Base-by-base conservation (phyloP, 1,140 invertebrate genomes). In the Pemphigus obesinymphae region DNA sequence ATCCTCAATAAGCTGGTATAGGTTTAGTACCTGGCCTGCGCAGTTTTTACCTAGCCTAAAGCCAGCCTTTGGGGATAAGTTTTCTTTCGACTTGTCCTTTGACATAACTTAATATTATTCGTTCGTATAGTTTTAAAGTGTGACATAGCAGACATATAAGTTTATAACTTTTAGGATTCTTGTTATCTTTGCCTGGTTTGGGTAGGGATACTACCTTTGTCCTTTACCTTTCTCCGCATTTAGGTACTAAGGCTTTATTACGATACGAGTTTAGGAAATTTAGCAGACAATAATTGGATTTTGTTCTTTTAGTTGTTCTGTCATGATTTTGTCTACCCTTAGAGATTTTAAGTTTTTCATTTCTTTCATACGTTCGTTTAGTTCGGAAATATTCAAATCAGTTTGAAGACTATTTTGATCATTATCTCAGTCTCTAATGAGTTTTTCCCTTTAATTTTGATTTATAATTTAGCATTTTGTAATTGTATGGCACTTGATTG, bases 1-100 rank as follows among this genome's bases (percentile, higher is more conserved):
- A 45, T 84, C 82, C 45, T 84, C 82, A 31, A 83, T 83, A 45
- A 82, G 61, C 29, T 83, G 66, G 20, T 68, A 75, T 3, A 84
- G 55, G 26, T 83, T 84, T 20, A 83, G 31, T 23, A 84, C 45
- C 29, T 84, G 83, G n/a, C 78, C 66, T 11, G 55, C 61, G 50
- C 83, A 84, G 23, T 53, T 73, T 45, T 76, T 83, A 15, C 72
- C 82, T 29, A 72, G 81, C 63, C 82, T 55, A 63, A 83, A 83
- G 17, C 82, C 83, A 15, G 82, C 83, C 48, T 83, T 83, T 26
- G 4, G 8, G 2, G 13, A 83, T 83, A 2, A 82, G 61, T 23
- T 23, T 53, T 15, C 48, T 63, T 15, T 83, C 50, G 5, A 83
- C 82, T 48, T n/a, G 8, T 26, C 15, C 20, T 23, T 23, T 17